Percentiles rank a stretch among this genome's conserved stretches.
Conservation (phyloP, 2,888 invertebrate genomes). For the Lordiphosa andalusiaca region DNA sequence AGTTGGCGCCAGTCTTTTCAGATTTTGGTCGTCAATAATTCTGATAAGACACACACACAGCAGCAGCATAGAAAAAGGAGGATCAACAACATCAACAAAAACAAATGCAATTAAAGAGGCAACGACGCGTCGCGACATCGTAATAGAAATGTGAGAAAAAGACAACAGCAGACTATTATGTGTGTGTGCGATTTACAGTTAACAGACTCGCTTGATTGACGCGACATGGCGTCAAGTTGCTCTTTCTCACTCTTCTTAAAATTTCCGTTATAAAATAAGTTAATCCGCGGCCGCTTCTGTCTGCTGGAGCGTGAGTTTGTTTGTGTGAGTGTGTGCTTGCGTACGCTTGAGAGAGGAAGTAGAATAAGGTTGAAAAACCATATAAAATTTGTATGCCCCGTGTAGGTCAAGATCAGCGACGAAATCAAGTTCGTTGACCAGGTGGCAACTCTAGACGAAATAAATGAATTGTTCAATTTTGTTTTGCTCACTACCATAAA, state of each 20-base stretch:
- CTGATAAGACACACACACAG: constrained; percentile 42
- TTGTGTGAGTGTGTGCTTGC: constrained; percentile 10
- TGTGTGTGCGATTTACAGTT: constrained; percentile 32
- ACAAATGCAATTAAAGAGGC: constrained; percentile 8
- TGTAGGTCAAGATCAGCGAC: constrained; percentile 73
- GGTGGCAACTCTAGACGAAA: constrained; percentile 40
- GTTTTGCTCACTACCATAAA: constrained; percentile 19
- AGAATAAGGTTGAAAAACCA: constrained; percentile 73
- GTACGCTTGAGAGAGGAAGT: constrained; percentile 35
- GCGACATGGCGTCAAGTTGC: constrained; percentile 16
- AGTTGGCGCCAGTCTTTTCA: constrained; percentile 35
- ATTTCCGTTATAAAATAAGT: constrained; percentile 57
- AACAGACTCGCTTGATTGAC: constrained; percentile 21
- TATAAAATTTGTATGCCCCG: constrained; percentile 51
- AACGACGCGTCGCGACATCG: constrained; percentile 4
- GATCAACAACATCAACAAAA: constrained; percentile 4
- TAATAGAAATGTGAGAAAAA: constrained; percentile 8
- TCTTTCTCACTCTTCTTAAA: constrained; percentile 36
- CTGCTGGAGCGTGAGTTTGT: constrained; percentile 10
- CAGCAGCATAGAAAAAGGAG: not conserved
- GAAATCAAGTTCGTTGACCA: constrained; percentile 41
- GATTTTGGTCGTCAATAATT: constrained; percentile 11
- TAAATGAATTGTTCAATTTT: constrained; percentile 1
- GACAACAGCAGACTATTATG: constrained; percentile 2
- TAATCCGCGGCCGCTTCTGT: constrained; percentile 31